phyloP scores from a whole-genome alignment of 2,797 vertebrate genomes.

The Triplophysa yarkandensis region DNA sequence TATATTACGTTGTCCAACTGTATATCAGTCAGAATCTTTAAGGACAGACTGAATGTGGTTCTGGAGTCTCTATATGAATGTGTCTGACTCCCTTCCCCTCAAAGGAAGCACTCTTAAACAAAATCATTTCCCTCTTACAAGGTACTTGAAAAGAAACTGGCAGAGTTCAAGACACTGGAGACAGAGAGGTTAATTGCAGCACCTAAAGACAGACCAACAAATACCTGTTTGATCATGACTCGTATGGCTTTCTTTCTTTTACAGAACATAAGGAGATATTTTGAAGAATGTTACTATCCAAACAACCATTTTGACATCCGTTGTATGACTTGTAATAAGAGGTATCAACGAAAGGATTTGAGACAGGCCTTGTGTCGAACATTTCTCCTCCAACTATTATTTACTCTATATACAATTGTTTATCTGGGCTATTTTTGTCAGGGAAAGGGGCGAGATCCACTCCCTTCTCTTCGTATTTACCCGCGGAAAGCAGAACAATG shows the following conservation, averaged over 20 bases:
- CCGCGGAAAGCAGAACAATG: constrained; percentile 56
- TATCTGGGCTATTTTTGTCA: constrained; percentile 17
- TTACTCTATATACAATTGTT: constrained; percentile 1
- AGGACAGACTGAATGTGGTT: background rate
- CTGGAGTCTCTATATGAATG: constrained; percentile 34
- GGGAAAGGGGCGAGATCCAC: constrained; percentile 47
- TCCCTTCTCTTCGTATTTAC: constrained; percentile 53
- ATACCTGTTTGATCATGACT: background rate
- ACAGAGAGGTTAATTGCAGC: constrained; percentile 44
- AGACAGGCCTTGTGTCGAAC: too few species aligned
- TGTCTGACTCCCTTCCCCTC: constrained; percentile 41
- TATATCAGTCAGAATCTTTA: background rate
- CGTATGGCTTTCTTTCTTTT: too few species aligned
- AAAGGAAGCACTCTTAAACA: constrained; percentile 64
- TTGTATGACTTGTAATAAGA: too few species aligned
- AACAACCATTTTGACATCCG: too few species aligned
- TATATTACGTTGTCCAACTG: background rate
- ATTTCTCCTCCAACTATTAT: background rate
- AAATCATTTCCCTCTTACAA: constrained; percentile 65
- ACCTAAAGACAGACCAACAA: constrained; percentile 20
- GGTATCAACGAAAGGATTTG: too few species aligned
- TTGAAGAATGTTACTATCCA: too few species aligned
- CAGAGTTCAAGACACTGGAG: constrained; percentile 33
- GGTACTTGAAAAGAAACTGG: constrained; percentile 56
- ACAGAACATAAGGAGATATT: too few species aligned